These are phyloP conservation scores for Eupeodes latifasciatus DNA, from an alignment of 2,888 invertebrate genomes.

Conservation along the genomic window DNA sequence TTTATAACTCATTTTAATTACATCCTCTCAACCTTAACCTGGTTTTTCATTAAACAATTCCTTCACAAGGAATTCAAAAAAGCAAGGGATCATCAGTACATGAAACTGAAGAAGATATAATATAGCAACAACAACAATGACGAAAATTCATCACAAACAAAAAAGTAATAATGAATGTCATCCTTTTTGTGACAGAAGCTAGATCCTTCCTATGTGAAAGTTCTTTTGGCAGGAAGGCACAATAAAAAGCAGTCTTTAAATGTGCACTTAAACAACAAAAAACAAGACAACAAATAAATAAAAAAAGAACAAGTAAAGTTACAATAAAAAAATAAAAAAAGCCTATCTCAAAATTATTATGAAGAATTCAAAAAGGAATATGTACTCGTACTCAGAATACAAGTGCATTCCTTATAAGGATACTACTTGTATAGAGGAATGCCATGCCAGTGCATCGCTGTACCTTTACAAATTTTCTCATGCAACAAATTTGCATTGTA, in stretches of 20 bases:
- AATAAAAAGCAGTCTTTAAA: constrained; percentile 38
- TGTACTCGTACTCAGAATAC: too few species aligned
- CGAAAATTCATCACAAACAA: constrained; percentile 2
- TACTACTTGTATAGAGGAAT: not conserved
- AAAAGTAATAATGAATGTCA: constrained; percentile 50
- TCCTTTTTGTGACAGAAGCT: constrained; percentile 34
- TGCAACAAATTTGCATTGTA: constrained; percentile 46
- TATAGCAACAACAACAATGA: not conserved
- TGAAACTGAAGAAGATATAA: not conserved
- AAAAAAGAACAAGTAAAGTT: constrained; percentile 4
- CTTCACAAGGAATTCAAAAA: constrained; percentile 1
- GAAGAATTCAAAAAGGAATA: constrained; percentile 28
- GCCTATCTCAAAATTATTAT: constrained; percentile 37
- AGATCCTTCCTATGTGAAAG: constrained; percentile 13
- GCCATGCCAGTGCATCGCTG: not conserved
- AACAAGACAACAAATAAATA: not conserved
- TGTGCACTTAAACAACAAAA: constrained; percentile 45
- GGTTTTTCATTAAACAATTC: constrained; percentile 35
- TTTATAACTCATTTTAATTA: constrained; percentile 62
- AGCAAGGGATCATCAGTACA: constrained; percentile 8
- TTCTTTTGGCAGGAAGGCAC: constrained; percentile 41
- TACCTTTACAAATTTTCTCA: constrained; percentile 4
- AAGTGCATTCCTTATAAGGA: constrained; percentile 18
- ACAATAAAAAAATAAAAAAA: constrained; percentile 51
- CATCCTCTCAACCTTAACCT: constrained; percentile 63